phyloP scores from a whole-genome alignment of 2,888 invertebrate genomes.

The Lasius platythorax region DNA sequence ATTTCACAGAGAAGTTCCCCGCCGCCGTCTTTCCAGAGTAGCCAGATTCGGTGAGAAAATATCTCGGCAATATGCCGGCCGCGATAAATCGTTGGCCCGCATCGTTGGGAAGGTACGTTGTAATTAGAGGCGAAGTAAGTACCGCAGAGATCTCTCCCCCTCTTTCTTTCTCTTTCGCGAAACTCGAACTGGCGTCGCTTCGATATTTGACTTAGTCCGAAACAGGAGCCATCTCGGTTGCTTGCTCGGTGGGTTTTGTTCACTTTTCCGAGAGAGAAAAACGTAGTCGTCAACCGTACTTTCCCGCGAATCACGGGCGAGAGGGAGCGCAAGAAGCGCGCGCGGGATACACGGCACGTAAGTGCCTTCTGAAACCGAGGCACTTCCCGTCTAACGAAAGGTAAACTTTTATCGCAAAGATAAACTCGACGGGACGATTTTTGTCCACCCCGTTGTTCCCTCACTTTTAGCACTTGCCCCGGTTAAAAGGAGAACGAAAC shows the following conservation, averaged over 20 bases:
- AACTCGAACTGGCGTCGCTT: slow-evolving; percentile 28
- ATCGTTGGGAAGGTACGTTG: slow-evolving; percentile 29
- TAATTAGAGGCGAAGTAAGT: slow-evolving; percentile 37
- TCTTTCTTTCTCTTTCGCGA: background rate
- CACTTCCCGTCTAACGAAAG: slow-evolving; percentile 81
- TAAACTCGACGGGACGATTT: slow-evolving; percentile 75
- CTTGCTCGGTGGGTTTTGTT: slow-evolving; percentile 39
- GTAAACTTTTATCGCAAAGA: slow-evolving; percentile 80
- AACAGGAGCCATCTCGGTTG: slow-evolving; percentile 27
- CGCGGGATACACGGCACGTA: slow-evolving; percentile 54
- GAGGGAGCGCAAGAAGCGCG: slow-evolving; percentile 39
- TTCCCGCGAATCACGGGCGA: slow-evolving; percentile 60
- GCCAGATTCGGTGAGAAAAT: slow-evolving; percentile 56
- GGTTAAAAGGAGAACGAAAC: slow-evolving; percentile 36
- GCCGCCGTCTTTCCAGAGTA: slow-evolving; percentile 21
- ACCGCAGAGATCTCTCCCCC: background rate
- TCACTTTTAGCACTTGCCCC: slow-evolving; percentile 44
- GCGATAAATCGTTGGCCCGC: slow-evolving; percentile 50
- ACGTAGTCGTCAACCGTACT: slow-evolving; percentile 53
- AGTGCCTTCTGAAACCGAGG: slow-evolving; percentile 73
- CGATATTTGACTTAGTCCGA: slow-evolving; percentile 52
- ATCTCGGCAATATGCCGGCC: slow-evolving; percentile 53
- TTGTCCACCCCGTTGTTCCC: slow-evolving; percentile 55
- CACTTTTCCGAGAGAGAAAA: slow-evolving; percentile 47
- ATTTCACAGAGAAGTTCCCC: slow-evolving; percentile 47